Base-by-base conservation (phyloP, 2,113 vertebrate species). In the Ptilonorhynchus violaceus region DNA sequence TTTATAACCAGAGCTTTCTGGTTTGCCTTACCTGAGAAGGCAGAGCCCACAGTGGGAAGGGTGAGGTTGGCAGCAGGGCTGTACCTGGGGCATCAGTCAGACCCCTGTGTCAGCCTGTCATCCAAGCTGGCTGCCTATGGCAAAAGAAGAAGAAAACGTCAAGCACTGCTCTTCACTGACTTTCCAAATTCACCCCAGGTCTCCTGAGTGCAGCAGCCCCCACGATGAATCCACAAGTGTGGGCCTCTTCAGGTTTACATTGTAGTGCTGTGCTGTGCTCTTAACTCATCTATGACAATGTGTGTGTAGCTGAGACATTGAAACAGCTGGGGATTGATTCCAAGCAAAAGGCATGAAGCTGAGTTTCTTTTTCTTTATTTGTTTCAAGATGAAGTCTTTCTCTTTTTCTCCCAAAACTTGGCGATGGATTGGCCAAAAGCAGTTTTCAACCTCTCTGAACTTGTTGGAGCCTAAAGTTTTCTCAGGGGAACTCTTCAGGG, bases 71-170 rank as follows among this genome's bases (percentile, higher is more conserved):
- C 24, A 93, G 73, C 27, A 62, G 75, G 23, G 31, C 37, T 85
- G 30, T 56, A 72, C 10, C 24, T 39, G 16, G 19, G 27, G 30
- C 7, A 23, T 28, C 12, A 31, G 28, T 18, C 0, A 0, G 18
- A 6, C 3, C 27, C 28, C 37, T 1, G 1, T 4, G 6, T 46
- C 60, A 89, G 31, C 23, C 15, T 35, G 44, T 62, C 3, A 0
- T 20, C 46, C 22, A 28, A 66, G 15, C 37, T 85, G 42, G 2
- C 22, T 82, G 37, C 7, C n/a, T 63, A 4, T 5, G 41, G 66
- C 42, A 85, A 56, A 50, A 7, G 17, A 55, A 81, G 37, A 70
- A 9, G 39, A 42, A 72, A 52, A 82, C 79, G 30, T 28, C 23
- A 55, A 79, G 7, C 9, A 9, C 4, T 59, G 47, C 25, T 91